Percentiles rank a stretch among this genome's conserved stretches.
Evolutionary conservation across 92 coral and sea anemone species (phyloP).

Genomic region (Hydrozoanthus gracilis): DNA sequence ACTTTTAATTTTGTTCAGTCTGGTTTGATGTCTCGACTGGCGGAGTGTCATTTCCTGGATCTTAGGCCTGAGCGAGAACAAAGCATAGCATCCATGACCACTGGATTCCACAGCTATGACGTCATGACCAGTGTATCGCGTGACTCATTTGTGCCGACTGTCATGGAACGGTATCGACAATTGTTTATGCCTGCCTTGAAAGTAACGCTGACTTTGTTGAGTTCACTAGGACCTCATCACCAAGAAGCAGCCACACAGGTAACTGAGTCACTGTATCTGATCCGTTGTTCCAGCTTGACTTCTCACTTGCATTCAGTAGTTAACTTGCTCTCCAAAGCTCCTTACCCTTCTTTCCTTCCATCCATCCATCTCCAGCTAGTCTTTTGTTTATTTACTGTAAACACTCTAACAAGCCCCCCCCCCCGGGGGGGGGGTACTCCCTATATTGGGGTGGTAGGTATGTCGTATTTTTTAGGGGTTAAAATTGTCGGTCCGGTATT

Average conservation of each 20-base stretch:
- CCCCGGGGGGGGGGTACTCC: too few species aligned
- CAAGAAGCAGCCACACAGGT: conserved; percentile 92
- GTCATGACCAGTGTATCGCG: conserved; percentile 54
- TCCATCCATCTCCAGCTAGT: too few species aligned
- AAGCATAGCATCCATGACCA: conserved; percentile 47
- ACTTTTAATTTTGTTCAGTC: conserved; percentile 47
- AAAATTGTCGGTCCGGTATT: too few species aligned
- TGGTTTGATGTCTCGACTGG: conserved; percentile 91
- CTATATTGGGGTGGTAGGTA: too few species aligned
- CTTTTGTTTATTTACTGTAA: too few species aligned
- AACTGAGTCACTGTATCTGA: background rate
- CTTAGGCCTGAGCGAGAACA: conserved; percentile 83
- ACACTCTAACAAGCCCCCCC: too few species aligned
- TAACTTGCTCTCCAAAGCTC: too few species aligned
- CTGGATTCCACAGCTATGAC: conserved; percentile 58
- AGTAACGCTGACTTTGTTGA: conserved; percentile 84
- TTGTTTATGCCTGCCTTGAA: conserved; percentile 89
- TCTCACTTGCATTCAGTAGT: background rate
- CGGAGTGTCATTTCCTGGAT: conserved; percentile 91
- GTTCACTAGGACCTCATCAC: conserved; percentile 91
- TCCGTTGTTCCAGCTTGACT: background rate
- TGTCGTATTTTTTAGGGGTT: too few species aligned
- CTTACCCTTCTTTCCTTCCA: too few species aligned
- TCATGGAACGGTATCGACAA: conserved; percentile 92
- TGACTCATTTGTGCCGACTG: conserved; percentile 87